Conservation (phyloP, 2,888 invertebrate species). For the Hipparchia semele region DNA sequence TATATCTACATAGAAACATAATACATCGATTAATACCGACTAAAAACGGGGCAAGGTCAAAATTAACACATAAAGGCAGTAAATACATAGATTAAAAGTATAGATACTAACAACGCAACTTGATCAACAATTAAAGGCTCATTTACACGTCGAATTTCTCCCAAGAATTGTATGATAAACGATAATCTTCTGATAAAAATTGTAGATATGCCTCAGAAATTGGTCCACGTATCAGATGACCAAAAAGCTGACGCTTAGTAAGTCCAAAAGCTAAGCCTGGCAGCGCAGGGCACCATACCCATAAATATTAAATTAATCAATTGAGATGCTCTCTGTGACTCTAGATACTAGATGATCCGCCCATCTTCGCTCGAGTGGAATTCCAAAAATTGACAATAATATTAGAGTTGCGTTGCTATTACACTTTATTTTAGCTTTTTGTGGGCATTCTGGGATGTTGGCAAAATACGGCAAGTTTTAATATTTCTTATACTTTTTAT, state of each 20-base stretch:
- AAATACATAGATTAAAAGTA: not conserved
- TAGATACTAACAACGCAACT: slow-evolving; percentile 10
- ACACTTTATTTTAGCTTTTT: not conserved
- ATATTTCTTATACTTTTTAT: not conserved
- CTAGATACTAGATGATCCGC: too few species aligned
- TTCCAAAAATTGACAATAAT: too few species aligned
- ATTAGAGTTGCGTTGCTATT: slow-evolving; percentile 6
- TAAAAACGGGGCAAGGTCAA: slow-evolving; percentile 31
- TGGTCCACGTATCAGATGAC: too few species aligned
- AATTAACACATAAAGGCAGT: slow-evolving; percentile 2
- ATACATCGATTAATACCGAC: slow-evolving; percentile 6
- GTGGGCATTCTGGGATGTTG: not conserved
- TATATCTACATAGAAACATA: slow-evolving; percentile 24
- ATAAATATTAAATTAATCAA: too few species aligned
- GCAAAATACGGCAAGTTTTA: slow-evolving; percentile 20
- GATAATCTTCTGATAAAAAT: not conserved
- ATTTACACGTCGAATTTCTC: too few species aligned
- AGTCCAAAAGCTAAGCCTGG: too few species aligned
- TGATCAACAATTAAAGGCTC: not conserved
- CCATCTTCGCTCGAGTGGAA: too few species aligned
- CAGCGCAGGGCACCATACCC: too few species aligned
- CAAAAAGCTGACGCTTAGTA: too few species aligned
- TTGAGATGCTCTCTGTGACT: too few species aligned
- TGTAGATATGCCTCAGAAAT: too few species aligned
- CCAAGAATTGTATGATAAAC: too few species aligned